phyloP scores from a whole-genome alignment of 92 coral and sea anemone genomes.

The Scolanthus callimorphus region DNA sequence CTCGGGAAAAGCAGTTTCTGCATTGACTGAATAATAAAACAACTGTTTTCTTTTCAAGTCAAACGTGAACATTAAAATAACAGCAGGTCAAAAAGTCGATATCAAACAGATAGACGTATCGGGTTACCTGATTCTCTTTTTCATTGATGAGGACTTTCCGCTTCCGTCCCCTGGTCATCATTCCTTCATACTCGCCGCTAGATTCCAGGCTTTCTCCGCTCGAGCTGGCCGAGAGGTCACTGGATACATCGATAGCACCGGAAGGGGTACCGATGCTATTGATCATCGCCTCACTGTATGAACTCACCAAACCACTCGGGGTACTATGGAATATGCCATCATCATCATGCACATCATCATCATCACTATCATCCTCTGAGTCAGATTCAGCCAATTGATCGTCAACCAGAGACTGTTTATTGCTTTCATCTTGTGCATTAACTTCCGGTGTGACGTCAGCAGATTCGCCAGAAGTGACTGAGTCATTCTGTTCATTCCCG shows the following conservation, averaged over 20 bases:
- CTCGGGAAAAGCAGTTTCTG: not conserved
- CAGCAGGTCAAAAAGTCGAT: too few relatives aligned
- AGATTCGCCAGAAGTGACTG: not conserved
- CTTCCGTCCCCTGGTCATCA: constrained; percentile 46
- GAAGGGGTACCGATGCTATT: constrained; percentile 25
- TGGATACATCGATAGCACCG: constrained; percentile 1
- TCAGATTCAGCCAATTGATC: constrained; percentile 25
- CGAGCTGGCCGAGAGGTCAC: not conserved
- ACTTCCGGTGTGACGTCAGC: constrained; percentile 1
- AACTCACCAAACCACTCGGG: constrained; percentile 20
- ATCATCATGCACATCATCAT: constrained; percentile 8
- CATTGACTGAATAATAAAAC: too few relatives aligned
- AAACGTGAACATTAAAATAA: too few relatives aligned
- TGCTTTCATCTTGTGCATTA: not conserved
- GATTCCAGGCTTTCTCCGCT: not conserved
- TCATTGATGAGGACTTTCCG: constrained; percentile 52
- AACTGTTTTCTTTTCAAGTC: not conserved
- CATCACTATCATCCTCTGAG: constrained; percentile 7
- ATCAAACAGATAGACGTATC: too few relatives aligned
- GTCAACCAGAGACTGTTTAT: too few relatives aligned
- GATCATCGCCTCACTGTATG: constrained; percentile 14
- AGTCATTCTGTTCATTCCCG: not conserved
- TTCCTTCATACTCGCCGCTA: constrained; percentile 19
- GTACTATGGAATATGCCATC: constrained; percentile 5
- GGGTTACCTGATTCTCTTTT: constrained; percentile 48